phyloP scores from a whole-genome alignment of 92 coral and sea anemone genomes.

The Metridium senile region DNA sequence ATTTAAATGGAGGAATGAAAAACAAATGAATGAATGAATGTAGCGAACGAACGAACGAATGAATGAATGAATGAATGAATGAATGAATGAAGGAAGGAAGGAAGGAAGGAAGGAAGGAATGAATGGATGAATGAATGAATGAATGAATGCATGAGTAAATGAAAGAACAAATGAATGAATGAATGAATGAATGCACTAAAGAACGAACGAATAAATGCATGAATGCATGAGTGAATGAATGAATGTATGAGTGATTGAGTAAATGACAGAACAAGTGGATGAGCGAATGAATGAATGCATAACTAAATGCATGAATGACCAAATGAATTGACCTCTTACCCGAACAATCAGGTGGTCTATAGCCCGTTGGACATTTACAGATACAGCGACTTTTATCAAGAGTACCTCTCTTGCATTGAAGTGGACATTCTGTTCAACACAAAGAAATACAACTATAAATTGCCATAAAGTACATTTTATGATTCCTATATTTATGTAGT shows the following conservation, averaged over 20 bases:
- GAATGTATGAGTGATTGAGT: neutral
- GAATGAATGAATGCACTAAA: neutral
- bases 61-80: neutral
- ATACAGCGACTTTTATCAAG: conserved; percentile 41
- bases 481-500: neutral
- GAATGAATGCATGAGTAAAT: neutral
- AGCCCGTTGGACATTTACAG: conserved; percentile 51
- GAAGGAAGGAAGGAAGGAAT: neutral
- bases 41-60: neutral
- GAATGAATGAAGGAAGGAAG: neutral
- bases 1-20: neutral
- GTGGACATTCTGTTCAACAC: conserved; percentile 59
- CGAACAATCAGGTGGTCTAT: conserved; percentile 73
- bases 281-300: neutral
- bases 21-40: no score
- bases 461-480: neutral
- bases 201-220: neutral
- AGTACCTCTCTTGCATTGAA: conserved; percentile 65
- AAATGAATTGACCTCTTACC: conserved; percentile 22
- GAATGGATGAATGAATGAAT: neutral
- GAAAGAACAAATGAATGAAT: neutral
- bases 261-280: neutral
- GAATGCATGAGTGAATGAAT: neutral
- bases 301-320: neutral
- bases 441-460: neutral